phyloP scores from a whole-genome alignment of 2,888 invertebrate genomes.

The Limnephilus auricula region DNA sequence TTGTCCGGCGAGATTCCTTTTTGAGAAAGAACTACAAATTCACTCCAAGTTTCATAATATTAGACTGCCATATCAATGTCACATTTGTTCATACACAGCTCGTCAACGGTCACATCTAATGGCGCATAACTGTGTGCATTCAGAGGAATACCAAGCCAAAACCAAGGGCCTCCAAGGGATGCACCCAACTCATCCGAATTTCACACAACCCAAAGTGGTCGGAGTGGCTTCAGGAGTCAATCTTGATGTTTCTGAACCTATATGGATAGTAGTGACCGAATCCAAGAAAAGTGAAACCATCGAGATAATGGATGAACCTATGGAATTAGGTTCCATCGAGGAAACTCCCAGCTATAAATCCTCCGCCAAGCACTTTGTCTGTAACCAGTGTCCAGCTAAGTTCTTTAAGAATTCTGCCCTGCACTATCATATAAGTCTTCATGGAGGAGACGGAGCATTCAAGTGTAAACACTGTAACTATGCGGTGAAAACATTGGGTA shows the following conservation, averaged over 20 bases:
- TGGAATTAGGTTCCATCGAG: slow-evolving; percentile 60
- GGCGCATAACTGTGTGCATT: slow-evolving; percentile 85
- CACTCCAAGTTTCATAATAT: slow-evolving; percentile 85
- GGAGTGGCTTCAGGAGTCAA: slow-evolving; percentile 70
- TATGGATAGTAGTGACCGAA: slow-evolving; percentile 73
- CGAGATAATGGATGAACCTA: slow-evolving; percentile 15
- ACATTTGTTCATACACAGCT: slow-evolving; percentile 87
- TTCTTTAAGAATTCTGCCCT: slow-evolving; percentile 85
- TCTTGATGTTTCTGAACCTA: slow-evolving; percentile 68
- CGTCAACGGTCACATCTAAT: slow-evolving; percentile 83
- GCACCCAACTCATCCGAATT: slow-evolving; percentile 81
- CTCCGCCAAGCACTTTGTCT: slow-evolving; percentile 72
- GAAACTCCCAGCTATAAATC: slow-evolving; percentile 68
- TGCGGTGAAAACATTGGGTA: slow-evolving; percentile 82
- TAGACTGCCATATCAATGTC: slow-evolving; percentile 82
- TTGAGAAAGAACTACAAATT: slow-evolving; percentile 84
- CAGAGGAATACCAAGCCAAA: slow-evolving; percentile 87
- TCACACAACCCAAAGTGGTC: slow-evolving; percentile 81
- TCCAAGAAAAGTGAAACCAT: slow-evolving; percentile 41
- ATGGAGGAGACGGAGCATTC: slow-evolving; percentile 81
- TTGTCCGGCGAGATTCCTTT: slow-evolving; percentile 91
- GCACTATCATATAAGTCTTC: slow-evolving; percentile 83
- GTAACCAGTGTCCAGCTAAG: slow-evolving; percentile 84
- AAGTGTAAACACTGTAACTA: slow-evolving; percentile 86
- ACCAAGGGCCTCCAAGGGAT: slow-evolving; percentile 83